A percentile compares a stretch with the other conserved stretches of the same genome.
These are phyloP conservation scores for Cremastinae sp. DNA, from an alignment of 2,888 invertebrate species.

Conservation along the genomic window DNA sequence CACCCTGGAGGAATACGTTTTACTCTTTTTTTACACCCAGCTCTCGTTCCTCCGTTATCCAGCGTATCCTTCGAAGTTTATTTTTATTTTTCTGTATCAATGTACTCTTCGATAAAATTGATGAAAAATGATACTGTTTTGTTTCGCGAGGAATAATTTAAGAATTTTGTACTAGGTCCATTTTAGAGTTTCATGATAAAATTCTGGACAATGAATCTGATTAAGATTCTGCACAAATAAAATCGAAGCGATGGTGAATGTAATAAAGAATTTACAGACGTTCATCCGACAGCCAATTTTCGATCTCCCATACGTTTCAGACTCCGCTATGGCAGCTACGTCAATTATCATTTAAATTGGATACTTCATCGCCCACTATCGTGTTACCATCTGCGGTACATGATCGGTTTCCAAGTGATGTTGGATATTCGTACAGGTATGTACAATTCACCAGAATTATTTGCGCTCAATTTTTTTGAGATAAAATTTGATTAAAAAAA, in stretches of 20 bases:
- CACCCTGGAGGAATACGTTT: slow-evolving; percentile 34
- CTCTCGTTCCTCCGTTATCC: slow-evolving; percentile 26
- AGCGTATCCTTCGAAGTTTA: background rate
- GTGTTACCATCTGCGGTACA: slow-evolving; percentile 36
- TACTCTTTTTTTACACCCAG: slow-evolving; percentile 4
- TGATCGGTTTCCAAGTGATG: slow-evolving; percentile 18
- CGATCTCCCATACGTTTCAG: slow-evolving; percentile 10
- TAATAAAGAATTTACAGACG: background rate
- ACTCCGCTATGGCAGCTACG: slow-evolving; percentile 24
- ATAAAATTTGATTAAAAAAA: too few relatives aligned
- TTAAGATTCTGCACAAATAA: background rate
- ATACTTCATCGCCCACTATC: slow-evolving; percentile 50
- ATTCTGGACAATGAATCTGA: too few relatives aligned
- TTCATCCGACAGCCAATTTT: slow-evolving; percentile 37
- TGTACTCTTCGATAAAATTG: background rate
- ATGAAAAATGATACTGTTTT: too few relatives aligned
- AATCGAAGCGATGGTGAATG: background rate
- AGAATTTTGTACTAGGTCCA: background rate
- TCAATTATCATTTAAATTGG: slow-evolving; percentile 67
- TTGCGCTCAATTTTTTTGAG: background rate
- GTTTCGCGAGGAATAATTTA: too few relatives aligned
- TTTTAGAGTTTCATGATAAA: too few relatives aligned
- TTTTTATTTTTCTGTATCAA: background rate
- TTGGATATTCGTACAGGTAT: background rate
- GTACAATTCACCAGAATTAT: background rate